Percentiles rank a stretch among this genome's conserved stretches.
Evolutionary conservation across 2,797 vertebrate genomes (phyloP).

Genomic region (Rhyacichthys aspro): DNA sequence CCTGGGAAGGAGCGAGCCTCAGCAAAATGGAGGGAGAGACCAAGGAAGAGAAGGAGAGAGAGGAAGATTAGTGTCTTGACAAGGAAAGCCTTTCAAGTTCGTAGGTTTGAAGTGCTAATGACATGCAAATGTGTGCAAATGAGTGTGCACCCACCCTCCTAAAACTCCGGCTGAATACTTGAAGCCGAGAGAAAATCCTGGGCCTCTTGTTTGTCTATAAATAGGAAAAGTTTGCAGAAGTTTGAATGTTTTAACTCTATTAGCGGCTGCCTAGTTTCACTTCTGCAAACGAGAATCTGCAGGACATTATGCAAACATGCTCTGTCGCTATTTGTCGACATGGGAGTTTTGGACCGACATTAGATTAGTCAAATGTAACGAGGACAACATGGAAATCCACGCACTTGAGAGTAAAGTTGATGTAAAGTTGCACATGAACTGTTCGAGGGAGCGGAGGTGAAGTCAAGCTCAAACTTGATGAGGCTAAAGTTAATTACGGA

Average conservation of each 20-base stretch:
- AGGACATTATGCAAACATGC: not conserved
- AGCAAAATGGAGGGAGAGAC: constrained; percentile 30
- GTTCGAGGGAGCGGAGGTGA: not conserved
- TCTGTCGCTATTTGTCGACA: not conserved
- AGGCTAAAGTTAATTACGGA: constrained; percentile 39
- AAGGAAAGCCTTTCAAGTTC: constrained; percentile 84
- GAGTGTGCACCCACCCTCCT: constrained; percentile 65
- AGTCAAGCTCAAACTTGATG: constrained; percentile 4
- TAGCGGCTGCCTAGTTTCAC: constrained; percentile 28
- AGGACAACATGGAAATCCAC: too few species aligned
- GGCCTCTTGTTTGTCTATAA: constrained; percentile 72
- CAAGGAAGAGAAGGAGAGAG: constrained; percentile 34
- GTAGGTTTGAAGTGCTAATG: constrained; percentile 86
- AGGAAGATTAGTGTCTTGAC: constrained; percentile 77
- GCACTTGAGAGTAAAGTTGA: not conserved
- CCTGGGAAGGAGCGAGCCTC: constrained; percentile 43
- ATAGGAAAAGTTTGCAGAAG: constrained; percentile 70
- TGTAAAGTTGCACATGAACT: constrained; percentile 8
- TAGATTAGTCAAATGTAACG: not conserved
- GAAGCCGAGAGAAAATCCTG: constrained; percentile 60
- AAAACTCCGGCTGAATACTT: constrained; percentile 70
- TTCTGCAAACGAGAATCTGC: constrained; percentile 5
- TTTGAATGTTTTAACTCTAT: constrained; percentile 58
- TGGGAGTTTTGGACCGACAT: not conserved
- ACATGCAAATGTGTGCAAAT: constrained; percentile 85